phyloP scores from a whole-genome alignment of 30 jellyfish, hydroid and myxozoan genomes.

The Turritopsis rubra region DNA sequence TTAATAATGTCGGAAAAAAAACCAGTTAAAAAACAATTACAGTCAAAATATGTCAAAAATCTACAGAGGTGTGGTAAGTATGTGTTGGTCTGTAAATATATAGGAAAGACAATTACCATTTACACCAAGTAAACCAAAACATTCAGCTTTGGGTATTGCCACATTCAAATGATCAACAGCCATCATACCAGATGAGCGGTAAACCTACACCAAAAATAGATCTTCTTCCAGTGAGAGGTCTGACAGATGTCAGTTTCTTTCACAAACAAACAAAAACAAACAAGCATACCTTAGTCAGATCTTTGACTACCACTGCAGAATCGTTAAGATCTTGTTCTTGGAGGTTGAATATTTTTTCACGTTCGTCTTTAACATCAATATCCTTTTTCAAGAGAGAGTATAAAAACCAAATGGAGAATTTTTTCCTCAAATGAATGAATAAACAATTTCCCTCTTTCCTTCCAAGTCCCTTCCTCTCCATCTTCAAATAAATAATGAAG shows the following conservation, averaged over 20 bases:
- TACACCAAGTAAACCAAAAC: slow-evolving; percentile 95
- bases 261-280: no score
- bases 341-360: slow-evolving; percentile 35
- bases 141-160: slow-evolving; percentile 81
- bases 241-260: no score
- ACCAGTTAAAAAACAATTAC: no score
- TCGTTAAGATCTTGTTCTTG: slow-evolving; percentile 25
- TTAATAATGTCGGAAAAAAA: no score
- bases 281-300: slow-evolving; percentile 53
- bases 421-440: not conserved
- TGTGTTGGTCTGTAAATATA: no score
- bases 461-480: no score
- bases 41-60: no score
- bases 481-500: no score
- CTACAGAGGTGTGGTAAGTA: no score
- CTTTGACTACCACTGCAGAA: slow-evolving; percentile 70
- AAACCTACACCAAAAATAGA: slow-evolving; percentile 41
- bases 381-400: slow-evolving; percentile 61
- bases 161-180: slow-evolving; percentile 89
- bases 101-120: slow-evolving; percentile 54
- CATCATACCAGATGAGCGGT: slow-evolving; percentile 56
- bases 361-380: slow-evolving; percentile 58
- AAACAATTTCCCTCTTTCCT: no score
- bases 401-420: no score
- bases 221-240: not conserved